Evolutionary conservation across 2,113 vertebrate genomes (phyloP).

Genomic region (Chaenocephalus aceratus): DNA sequence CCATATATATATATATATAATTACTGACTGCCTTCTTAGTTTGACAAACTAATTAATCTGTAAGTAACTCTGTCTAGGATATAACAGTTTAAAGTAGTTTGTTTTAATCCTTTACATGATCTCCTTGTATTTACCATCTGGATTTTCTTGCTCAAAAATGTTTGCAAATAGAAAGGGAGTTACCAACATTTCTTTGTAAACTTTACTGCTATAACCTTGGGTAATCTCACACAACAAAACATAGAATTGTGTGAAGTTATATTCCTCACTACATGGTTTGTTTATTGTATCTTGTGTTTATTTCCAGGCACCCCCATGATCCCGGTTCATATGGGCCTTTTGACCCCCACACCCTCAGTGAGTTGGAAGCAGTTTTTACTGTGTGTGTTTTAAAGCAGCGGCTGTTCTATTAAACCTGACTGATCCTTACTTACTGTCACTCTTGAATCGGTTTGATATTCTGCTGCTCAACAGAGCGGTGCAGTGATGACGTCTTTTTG

Average conservation of each 20-base stretch:
- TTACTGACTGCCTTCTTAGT: too few relatives aligned
- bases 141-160: too few relatives aligned
- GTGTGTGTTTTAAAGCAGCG: background rate
- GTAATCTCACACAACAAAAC: background rate
- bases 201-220: background rate
- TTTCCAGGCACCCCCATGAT: conserved; percentile 96
- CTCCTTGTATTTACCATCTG: too few relatives aligned
- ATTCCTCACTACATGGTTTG: background rate
- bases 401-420: background rate
- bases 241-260: background rate
- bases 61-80: too few relatives aligned
- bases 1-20: too few relatives aligned
- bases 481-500: too few relatives aligned
- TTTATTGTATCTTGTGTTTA: background rate
- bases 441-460: background rate
- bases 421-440: background rate
- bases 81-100: too few relatives aligned
- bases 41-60: too few relatives aligned
- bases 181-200: background rate
- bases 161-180: background rate
- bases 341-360: conserved; percentile 92
- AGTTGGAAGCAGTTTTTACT: conserved; percentile 54
- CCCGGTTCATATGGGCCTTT: conserved; percentile 98
- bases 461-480: too few relatives aligned
- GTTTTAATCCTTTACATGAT: too few relatives aligned